Evolutionary conservation across 2,113 vertebrate genomes (phyloP).

Genomic region (Cynoglossus semilaevis): DNA sequence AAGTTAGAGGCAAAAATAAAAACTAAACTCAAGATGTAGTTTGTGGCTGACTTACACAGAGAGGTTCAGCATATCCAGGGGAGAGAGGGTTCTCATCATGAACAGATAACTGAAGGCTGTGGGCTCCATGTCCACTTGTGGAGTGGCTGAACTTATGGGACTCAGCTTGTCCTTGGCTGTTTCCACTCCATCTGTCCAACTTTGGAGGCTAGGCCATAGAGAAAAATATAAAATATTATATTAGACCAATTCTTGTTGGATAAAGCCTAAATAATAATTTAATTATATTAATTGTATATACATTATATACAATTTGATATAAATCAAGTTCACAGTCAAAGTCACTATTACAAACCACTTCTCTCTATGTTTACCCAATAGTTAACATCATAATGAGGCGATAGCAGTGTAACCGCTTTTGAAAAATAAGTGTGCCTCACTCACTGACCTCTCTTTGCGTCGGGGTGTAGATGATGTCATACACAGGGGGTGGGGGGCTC

Average conservation of each 20-base stretch:
- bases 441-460: slow-evolving; percentile 67
- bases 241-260: slow-evolving; percentile 2
- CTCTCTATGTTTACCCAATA: not conserved
- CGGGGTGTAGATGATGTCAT: slow-evolving; percentile 81
- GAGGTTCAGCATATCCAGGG: slow-evolving; percentile 78
- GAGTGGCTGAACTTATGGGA: slow-evolving; percentile 47
- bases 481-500: slow-evolving; percentile 73
- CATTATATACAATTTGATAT: no score
- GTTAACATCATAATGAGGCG: slow-evolving; percentile 8
- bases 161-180: slow-evolving; percentile 52
- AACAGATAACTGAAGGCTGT: slow-evolving; percentile 65
- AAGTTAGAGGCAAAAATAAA: no score
- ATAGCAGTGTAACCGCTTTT: slow-evolving; percentile 7
- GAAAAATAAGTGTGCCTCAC: not conserved
- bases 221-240: slow-evolving; percentile 7
- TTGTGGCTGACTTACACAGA: slow-evolving; percentile 77
- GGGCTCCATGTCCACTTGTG: slow-evolving; percentile 50
- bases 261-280: no score
- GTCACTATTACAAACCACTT: slow-evolving; percentile 1
- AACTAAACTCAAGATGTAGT: not conserved
- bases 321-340: no score
- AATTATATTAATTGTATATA: no score
- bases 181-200: slow-evolving; percentile 68
- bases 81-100: slow-evolving; percentile 66
- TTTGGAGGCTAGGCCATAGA: slow-evolving; percentile 57